Conservation (phyloP, 2,888 invertebrate genomes). For the Aethes cnicana region DNA sequence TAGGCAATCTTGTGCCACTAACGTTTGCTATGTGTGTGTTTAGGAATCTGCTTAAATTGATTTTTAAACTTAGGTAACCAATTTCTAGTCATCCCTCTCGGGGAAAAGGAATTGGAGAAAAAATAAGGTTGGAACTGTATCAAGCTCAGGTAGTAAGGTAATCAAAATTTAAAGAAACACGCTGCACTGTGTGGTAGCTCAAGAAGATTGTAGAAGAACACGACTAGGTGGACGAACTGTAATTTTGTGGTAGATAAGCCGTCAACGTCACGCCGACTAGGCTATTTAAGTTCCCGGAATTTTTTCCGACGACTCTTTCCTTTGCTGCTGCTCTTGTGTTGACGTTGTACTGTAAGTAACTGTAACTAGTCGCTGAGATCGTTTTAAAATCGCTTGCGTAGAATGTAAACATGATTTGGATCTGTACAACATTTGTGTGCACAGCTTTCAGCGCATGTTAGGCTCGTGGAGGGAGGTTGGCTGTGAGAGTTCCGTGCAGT, state of each 20-base stretch:
- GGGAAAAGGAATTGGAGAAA: slow-evolving; percentile 78
- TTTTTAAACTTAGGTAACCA: slow-evolving; percentile 69
- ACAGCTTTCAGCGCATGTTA: slow-evolving; percentile 45
- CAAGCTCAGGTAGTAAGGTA: slow-evolving; percentile 78
- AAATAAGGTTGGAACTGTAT: slow-evolving; percentile 79
- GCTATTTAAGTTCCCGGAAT: slow-evolving; percentile 7
- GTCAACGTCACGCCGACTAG: slow-evolving; percentile 24
- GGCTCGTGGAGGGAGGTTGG: slow-evolving; percentile 29
- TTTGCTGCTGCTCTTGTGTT: slow-evolving; percentile 16
- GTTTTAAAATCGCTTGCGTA: slow-evolving; percentile 24
- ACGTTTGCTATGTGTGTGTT: slow-evolving; percentile 26
- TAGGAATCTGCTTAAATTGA: slow-evolving; percentile 52
- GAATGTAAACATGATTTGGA: slow-evolving; percentile 11
- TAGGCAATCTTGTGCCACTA: slow-evolving; percentile 20
- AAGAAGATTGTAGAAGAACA: slow-evolving; percentile 38
- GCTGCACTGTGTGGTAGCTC: slow-evolving; percentile 65
- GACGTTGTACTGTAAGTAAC: slow-evolving; percentile 24
- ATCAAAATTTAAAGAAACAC: slow-evolving; percentile 57
- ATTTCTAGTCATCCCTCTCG: slow-evolving; percentile 78
- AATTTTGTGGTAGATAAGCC: slow-evolving; percentile 19
- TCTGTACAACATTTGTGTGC: slow-evolving; percentile 33
- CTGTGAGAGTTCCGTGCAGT: slow-evolving; percentile 2
- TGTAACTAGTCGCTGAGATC: slow-evolving; percentile 4
- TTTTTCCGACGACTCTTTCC: slow-evolving; percentile 6
- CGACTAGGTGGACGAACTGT: slow-evolving; percentile 35